phyloP scores from a whole-genome alignment of 2,888 invertebrate genomes.

The Baronia brevicornis region DNA sequence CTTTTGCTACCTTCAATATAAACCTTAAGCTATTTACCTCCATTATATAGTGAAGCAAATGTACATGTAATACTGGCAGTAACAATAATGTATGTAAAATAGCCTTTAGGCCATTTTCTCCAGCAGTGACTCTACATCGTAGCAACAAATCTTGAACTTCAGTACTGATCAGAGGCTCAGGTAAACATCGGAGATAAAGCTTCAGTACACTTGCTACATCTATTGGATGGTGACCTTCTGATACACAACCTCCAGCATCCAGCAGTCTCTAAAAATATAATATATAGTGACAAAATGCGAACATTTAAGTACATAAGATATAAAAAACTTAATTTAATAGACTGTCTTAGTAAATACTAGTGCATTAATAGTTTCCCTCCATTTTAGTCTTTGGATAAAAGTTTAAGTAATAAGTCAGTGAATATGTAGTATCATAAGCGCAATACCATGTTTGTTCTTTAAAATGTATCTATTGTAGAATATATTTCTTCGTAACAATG shows the following conservation, averaged over 20 bases:
- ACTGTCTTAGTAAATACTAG: no score
- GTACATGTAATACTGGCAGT: slow-evolving; percentile 84
- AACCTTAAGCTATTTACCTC: slow-evolving; percentile 64
- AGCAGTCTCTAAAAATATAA: slow-evolving; percentile 71
- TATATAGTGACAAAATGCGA: slow-evolving; percentile 4
- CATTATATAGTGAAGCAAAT: slow-evolving; percentile 88
- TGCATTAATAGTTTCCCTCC: no score
- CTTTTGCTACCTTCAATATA: no score
- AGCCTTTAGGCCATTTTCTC: slow-evolving; percentile 77
- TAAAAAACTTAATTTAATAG: slow-evolving; percentile 1
- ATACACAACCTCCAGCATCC: slow-evolving; percentile 82
- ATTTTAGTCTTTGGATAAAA: no score
- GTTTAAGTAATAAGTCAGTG: not conserved
- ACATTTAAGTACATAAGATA: slow-evolving; percentile 2
- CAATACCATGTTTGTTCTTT: no score
- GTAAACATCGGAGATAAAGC: slow-evolving; percentile 88
- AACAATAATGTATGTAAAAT: slow-evolving; percentile 82
- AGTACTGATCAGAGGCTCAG: slow-evolving; percentile 85
- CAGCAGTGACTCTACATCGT: slow-evolving; percentile 76
- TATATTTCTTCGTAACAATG: no score
- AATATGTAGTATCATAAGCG: no score
- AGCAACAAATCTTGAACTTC: slow-evolving; percentile 88
- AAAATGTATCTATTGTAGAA: no score
- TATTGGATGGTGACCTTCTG: slow-evolving; percentile 83
- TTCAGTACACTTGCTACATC: slow-evolving; percentile 92